Conservation (phyloP, 2,113 vertebrate species). For the Tympanuchus pallidicinctus region DNA sequence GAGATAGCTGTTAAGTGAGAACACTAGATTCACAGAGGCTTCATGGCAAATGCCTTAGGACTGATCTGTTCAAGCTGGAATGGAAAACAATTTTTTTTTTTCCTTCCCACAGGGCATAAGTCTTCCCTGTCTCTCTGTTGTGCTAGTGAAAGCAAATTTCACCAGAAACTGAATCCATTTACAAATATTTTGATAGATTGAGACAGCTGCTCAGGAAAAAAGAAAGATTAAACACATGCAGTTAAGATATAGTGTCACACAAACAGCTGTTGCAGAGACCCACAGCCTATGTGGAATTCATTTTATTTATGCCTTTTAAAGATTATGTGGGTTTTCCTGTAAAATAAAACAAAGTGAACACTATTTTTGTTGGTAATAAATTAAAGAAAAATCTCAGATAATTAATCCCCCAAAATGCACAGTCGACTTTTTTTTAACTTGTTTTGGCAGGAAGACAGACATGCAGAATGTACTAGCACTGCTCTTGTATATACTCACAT, state of each 20-base stretch:
- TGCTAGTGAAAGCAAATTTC: constrained; percentile 62
- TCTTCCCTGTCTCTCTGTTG: constrained; percentile 40
- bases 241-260: constrained; percentile 36
- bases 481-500: not conserved
- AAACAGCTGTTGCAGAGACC: constrained; percentile 46
- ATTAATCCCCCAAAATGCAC: constrained; percentile 47
- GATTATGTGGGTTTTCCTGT: constrained; percentile 8
- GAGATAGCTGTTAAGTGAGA: constrained; percentile 28
- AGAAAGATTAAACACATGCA: constrained; percentile 43
- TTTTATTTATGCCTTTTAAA: constrained; percentile 57
- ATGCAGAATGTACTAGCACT: not conserved
- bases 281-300: not conserved
- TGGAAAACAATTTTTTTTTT: constrained; percentile 34
- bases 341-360: constrained; percentile 33
- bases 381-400: constrained; percentile 17
- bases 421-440: not conserved
- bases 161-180: constrained; percentile 46
- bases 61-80: constrained; percentile 7
- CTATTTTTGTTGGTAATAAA: constrained; percentile 26
- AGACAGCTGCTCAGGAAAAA: constrained; percentile 38
- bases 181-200: constrained; percentile 65
- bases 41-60: constrained; percentile 29
- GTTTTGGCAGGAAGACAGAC: constrained; percentile 37
- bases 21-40: not conserved
- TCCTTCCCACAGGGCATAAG: constrained; percentile 9